A percentile compares a stretch with the other conserved stretches of the same genome.
phyloP scores from a whole-genome alignment of 1,140 invertebrate species.

The Anastatus disparis region DNA sequence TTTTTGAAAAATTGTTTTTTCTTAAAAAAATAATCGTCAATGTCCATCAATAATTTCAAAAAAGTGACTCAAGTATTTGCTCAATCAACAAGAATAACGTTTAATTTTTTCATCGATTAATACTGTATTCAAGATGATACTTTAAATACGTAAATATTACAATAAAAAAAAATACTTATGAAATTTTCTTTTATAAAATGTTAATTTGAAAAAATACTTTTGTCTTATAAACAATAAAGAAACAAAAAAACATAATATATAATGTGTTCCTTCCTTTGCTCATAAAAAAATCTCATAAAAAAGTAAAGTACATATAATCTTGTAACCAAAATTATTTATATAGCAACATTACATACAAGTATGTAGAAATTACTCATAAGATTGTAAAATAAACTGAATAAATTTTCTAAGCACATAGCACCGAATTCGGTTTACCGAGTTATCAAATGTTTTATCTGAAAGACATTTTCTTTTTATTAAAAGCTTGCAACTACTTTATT shows the following conservation, averaged over 20 bases:
- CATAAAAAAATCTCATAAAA: conserved; percentile 1
- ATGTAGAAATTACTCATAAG: no score
- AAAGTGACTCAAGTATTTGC: no score
- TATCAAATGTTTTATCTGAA: background rate
- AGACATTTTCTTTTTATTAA: conserved; percentile 4
- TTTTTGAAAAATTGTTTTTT: background rate
- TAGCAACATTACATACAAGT: background rate
- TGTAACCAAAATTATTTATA: conserved; percentile 19
- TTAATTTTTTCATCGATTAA: no score
- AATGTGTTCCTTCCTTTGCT: conserved; percentile 1
- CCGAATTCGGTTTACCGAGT: background rate
- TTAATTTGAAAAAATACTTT: background rate
- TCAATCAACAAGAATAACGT: no score
- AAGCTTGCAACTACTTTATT: conserved; percentile 4
- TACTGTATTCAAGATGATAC: no score
- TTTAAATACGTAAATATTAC: no score
- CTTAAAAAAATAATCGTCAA: no score
- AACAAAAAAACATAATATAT: background rate
- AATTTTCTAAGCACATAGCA: conserved; percentile 12
- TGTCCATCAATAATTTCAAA: no score
- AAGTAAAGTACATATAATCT: conserved; percentile 28
- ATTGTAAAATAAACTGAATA: background rate
- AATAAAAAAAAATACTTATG: no score
- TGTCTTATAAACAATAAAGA: background rate
- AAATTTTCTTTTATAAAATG: background rate